phyloP scores from a whole-genome alignment of 2,797 vertebrate species.

The Mormyrops boulengeri region DNA sequence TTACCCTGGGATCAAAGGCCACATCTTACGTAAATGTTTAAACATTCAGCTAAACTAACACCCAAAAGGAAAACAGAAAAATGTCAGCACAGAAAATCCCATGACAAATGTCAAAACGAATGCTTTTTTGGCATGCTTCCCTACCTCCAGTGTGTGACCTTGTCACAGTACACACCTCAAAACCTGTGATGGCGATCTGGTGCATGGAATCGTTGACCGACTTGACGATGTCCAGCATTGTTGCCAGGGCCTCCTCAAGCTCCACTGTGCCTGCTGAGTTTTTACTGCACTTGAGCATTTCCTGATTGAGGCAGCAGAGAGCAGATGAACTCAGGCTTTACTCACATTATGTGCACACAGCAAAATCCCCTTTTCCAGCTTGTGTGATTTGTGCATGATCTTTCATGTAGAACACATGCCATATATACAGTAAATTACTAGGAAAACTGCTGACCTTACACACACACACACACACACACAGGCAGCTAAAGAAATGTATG shows the following conservation, averaged over 20 bases:
- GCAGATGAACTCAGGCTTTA: background rate
- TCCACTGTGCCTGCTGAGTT: constrained; percentile 71
- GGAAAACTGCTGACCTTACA: background rate
- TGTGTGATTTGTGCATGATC: background rate
- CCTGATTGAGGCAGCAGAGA: constrained; percentile 50
- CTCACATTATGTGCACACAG: background rate
- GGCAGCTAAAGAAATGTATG: background rate
- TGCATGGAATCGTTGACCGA: constrained; percentile 92
- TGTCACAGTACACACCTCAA: constrained; percentile 64
- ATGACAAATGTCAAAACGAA: background rate
- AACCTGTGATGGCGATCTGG: constrained; percentile 90
- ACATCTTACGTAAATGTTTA: background rate
- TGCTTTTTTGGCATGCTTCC: background rate
- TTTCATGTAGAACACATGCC: background rate
- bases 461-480: background rate
- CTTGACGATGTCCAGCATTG: constrained; percentile 82
- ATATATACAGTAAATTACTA: background rate
- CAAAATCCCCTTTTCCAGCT: background rate
- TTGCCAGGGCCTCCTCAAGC: constrained; percentile 78
- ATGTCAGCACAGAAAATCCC: background rate
- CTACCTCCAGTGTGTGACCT: background rate
- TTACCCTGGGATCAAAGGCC: constrained; percentile 64
- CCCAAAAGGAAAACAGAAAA: background rate
- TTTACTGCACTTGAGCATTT: constrained; percentile 80
- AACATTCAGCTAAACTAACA: background rate